Evolutionary conservation across 2,797 vertebrate genomes (phyloP), one percentile per base, ranked within the genome.

Genomic region (Siniperca undulata): DNA sequence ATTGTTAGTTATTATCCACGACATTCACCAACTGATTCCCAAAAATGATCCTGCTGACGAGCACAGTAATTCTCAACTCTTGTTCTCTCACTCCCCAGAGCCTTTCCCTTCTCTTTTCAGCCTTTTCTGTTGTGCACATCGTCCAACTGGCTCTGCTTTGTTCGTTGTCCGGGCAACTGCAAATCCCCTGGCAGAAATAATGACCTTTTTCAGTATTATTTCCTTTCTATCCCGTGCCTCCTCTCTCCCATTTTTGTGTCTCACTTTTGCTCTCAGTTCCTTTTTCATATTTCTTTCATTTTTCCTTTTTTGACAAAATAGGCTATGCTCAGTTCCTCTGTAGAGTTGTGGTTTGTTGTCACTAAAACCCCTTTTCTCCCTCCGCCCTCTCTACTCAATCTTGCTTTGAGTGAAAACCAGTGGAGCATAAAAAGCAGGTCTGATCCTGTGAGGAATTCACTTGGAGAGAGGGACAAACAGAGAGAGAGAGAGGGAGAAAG

Each of bases 401-500:
- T 90, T 19, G 20, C 90, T 89, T 84, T 90, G 86, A 90, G 91
- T 90, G 85, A 92, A 89, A 95, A 85, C 66, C 89, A 94, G 90
- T 79, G 83, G 86, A 91, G 94, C 94, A 91, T 95, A 92, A 94
- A 95, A 92, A 95, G 93, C 96, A 96, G 94, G 95, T 95, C 95
- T 95, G 93, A 96, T 96, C 95, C 95, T 96, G 95, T 95, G 93
- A 90, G 95, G 95, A 96, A 96, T 96, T 96, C 90, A 90, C 79
- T 85, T 13, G 65, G 82, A 78, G 82, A 70, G 48, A 50, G 74
- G 56, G 55, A 70, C 59, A 52, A 80, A 84, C 34, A 67, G 48
- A 65, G 74, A 53, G 61, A 87, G 73, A 59, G 42, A 66, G 70
- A 70, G 68, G 40, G 76, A 56, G 59, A 61, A 67, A 86, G 70